Evolutionary conservation across 1,140 invertebrate genomes (phyloP).

Genomic region (Tetramorium alpestre): DNA sequence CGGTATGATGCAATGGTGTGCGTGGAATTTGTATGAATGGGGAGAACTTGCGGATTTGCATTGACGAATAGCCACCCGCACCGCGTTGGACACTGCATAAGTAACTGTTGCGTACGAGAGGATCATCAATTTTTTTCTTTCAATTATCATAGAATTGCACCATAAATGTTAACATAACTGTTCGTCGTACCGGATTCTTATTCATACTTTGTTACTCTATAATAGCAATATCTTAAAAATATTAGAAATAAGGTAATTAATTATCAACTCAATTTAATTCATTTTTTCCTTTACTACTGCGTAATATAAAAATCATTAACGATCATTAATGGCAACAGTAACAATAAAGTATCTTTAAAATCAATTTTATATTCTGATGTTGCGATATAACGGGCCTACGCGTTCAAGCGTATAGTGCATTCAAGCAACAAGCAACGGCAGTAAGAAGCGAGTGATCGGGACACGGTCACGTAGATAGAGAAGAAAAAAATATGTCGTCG

Average conservation of each 20-base stretch:
- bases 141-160: conserved; percentile 26
- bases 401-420: neutral
- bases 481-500: conserved; percentile 56
- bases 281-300: neutral
- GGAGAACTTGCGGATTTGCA: conserved; percentile 81
- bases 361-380: conserved; percentile 48
- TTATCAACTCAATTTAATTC: too few relatives aligned
- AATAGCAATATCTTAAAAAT: neutral
- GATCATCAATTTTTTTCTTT: conserved; percentile 42
- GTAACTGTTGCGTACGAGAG: conserved; percentile 51
- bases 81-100: conserved; percentile 78
- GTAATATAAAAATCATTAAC: neutral
- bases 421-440: conserved; percentile 10
- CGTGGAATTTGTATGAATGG: conserved; percentile 81
- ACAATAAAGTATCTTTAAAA: neutral
- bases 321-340: neutral
- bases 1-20: conserved; percentile 61
- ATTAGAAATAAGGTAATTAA: neutral
- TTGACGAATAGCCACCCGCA: conserved; percentile 80
- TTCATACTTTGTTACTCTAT: neutral
- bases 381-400: neutral
- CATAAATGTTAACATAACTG: conserved; percentile 18
- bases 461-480: conserved; percentile 65
- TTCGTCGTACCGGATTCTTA: neutral
- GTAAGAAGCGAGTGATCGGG: conserved; percentile 62